Conservation (phyloP, 1,140 invertebrate genomes). For the Dufourea novaeangliae region DNA sequence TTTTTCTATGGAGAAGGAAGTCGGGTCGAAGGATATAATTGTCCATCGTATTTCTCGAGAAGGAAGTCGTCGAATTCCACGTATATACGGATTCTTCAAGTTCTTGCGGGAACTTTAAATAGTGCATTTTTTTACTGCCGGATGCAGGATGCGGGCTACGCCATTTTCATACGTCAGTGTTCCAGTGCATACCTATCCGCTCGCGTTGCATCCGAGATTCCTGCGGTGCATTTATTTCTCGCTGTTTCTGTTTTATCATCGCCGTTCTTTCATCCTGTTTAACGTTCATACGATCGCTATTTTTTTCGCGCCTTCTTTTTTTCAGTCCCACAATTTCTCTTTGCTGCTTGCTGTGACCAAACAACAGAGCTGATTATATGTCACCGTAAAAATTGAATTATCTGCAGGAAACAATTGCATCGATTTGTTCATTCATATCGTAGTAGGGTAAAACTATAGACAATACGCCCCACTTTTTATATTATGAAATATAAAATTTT, state of each 20-base stretch:
- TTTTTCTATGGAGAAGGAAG: not conserved
- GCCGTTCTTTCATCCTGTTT: not conserved
- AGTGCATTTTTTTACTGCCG: slow-evolving; percentile 25
- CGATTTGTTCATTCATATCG: too few relatives aligned
- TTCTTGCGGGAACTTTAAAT: slow-evolving; percentile 15
- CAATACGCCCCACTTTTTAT: too few relatives aligned
- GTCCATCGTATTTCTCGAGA: slow-evolving; percentile 11
- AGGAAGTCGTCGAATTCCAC: slow-evolving; percentile 10
- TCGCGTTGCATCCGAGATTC: slow-evolving; percentile 18
- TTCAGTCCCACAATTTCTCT: not conserved
- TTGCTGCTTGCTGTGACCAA: not conserved
- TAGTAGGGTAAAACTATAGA: too few relatives aligned
- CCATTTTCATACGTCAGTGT: slow-evolving; percentile 19
- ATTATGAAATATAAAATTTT: too few relatives aligned
- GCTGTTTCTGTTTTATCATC: slow-evolving; percentile 36
- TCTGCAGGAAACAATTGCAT: not conserved
- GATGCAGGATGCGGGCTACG: slow-evolving; percentile 39
- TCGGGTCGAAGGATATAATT: slow-evolving; percentile 14
- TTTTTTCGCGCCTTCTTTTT: not conserved
- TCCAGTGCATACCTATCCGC: slow-evolving; percentile 18
- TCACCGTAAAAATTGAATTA: not conserved
- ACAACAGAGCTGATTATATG: not conserved
- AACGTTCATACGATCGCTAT: not conserved
- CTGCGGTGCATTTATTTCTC: slow-evolving; percentile 35
- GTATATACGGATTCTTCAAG: slow-evolving; percentile 3